A percentile compares a stretch with the other conserved stretches of the same genome.
Evolutionary conservation across 1,140 invertebrate genomes (phyloP).

Genomic region (Lepidurus packardi): DNA sequence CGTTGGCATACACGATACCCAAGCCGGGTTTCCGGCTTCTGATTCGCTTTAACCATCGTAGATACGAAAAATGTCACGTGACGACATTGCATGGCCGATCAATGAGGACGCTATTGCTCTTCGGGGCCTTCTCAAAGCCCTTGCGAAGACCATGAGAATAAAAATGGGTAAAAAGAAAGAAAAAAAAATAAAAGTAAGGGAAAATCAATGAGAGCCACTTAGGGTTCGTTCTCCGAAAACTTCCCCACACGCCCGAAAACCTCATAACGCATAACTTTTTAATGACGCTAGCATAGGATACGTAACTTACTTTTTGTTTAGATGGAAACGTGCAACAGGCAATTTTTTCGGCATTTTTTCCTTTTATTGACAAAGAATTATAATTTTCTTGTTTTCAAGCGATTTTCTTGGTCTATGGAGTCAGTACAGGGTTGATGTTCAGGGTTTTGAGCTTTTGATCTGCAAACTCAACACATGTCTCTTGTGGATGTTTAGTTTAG

Average conservation of each 20-base stretch:
- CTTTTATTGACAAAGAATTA: not conserved
- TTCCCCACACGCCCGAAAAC: constrained; percentile 21
- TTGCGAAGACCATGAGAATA: not conserved
- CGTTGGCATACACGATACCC: not conserved
- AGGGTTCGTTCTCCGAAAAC: not conserved
- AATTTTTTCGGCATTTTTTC: not conserved
- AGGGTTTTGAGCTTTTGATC: not conserved
- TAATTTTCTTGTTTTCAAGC: no score
- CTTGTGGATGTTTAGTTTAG: not conserved
- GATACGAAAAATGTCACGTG: constrained; percentile 14
- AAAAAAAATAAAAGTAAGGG: not conserved
- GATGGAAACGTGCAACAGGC: not conserved
- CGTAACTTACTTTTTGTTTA: not conserved
- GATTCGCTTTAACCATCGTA: not conserved
- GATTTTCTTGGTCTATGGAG: not conserved
- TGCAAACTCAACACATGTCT: not conserved
- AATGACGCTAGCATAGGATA: not conserved
- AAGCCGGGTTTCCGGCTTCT: constrained; percentile 9
- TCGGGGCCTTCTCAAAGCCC: not conserved
- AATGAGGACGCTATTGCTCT: constrained; percentile 22
- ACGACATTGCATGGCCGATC: constrained; percentile 2
- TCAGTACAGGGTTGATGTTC: not conserved
- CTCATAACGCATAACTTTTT: constrained; percentile 4
- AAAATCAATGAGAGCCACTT: constrained; percentile 5
- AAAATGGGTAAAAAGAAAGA: not conserved